These are phyloP conservation scores for Temnothorax longispinosus DNA, from an alignment of 1,140 invertebrate genomes.

Conservation along the genomic window DNA sequence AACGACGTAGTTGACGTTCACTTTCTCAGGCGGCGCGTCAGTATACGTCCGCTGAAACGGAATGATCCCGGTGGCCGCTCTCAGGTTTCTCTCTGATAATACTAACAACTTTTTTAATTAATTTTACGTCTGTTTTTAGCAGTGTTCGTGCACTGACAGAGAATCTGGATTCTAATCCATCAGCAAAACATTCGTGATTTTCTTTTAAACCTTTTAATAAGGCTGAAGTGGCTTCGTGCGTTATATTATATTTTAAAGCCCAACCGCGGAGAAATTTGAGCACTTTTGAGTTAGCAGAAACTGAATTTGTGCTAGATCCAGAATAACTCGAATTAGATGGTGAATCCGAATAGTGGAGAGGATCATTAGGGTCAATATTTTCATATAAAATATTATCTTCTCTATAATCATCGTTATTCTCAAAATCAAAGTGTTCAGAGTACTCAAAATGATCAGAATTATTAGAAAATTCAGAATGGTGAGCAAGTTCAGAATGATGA, in stretches of 20 bases:
- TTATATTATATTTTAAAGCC: background rate
- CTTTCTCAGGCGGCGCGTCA: too few species aligned
- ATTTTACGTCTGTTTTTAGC: background rate
- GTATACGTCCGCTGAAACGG: too few species aligned
- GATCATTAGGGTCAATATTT: too few species aligned
- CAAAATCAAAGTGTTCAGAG: too few species aligned
- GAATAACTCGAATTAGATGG: background rate
- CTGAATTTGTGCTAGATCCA: background rate
- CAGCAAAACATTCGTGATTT: slow-evolving; percentile 11
- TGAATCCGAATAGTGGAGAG: background rate
- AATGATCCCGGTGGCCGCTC: too few species aligned
- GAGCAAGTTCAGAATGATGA: background rate
- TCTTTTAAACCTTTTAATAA: background rate
- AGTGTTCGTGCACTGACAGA: background rate
- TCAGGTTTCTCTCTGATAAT: too few species aligned
- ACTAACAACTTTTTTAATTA: slow-evolving; percentile 7
- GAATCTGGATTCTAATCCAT: background rate
- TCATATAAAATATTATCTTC: too few species aligned
- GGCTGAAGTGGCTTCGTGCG: slow-evolving; percentile 1
- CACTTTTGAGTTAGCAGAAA: background rate
- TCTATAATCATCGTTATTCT: too few species aligned
- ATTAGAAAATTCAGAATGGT: background rate
- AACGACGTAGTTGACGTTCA: too few species aligned
- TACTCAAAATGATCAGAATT: background rate
- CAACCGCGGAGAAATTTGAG: background rate